Evolutionary conservation across 2,113 vertebrate species (phyloP).

Genomic region (mouse (Mus musculus)): GRCm39 chrX:161002501-161003000

Average conservation of each 20-base stretch:
- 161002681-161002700: too few relatives aligned
- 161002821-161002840: conserved; percentile 8
- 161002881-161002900: background rate
- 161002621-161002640: too few relatives aligned
- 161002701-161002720: too few relatives aligned
- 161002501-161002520: background rate
- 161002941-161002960: background rate
- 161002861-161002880: background rate
- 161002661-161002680: too few relatives aligned
- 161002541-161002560: background rate
- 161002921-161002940: background rate
- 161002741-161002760: too few relatives aligned
- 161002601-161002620: background rate
- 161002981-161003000: background rate
- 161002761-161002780: too few relatives aligned
- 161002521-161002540: background rate
- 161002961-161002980: background rate
- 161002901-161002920: conserved; percentile 17
- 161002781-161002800: background rate
- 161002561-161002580: background rate
- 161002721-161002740: too few relatives aligned
- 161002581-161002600: background rate
- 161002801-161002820: background rate
- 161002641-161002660: too few relatives aligned
- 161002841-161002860: background rate